Evolutionary conservation across 1,140 invertebrate genomes (phyloP).

Genomic region (Phymorhynchus buccinoides): DNA sequence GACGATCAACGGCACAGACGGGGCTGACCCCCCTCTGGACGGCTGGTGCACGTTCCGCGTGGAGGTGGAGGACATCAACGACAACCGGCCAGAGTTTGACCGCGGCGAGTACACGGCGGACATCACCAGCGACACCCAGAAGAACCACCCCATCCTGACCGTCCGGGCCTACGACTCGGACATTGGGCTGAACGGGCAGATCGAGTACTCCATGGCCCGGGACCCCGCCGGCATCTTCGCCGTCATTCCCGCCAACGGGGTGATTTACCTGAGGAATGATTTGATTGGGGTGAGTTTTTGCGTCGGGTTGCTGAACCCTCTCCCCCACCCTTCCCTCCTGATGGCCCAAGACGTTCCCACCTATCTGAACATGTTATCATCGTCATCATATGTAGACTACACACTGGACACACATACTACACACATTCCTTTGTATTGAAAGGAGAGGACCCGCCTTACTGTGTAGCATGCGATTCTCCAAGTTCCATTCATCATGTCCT

Average conservation of each 20-base stretch:
- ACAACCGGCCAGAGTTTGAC: slow-evolving; percentile 89
- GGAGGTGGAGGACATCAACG: slow-evolving; percentile 88
- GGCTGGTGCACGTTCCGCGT: slow-evolving; percentile 78
- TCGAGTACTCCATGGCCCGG: slow-evolving; percentile 59
- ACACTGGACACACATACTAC: no score
- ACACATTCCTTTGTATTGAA: no score
- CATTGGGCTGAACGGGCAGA: slow-evolving; percentile 62
- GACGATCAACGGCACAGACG: slow-evolving; percentile 60
- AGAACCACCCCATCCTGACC: slow-evolving; percentile 47
- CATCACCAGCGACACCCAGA: slow-evolving; percentile 38
- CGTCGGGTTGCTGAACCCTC: background rate
- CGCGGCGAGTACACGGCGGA: slow-evolving; percentile 48
- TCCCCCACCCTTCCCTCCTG: no score
- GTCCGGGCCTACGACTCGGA: slow-evolving; percentile 65
- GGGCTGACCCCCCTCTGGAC: slow-evolving; percentile 58
- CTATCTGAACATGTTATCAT: no score
- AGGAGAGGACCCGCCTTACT: no score
- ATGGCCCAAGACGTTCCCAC: no score
- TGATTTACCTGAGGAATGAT: slow-evolving; percentile 6
- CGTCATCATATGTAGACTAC: no score
- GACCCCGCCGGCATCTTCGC: slow-evolving; percentile 3
- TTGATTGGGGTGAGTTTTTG: slow-evolving; percentile 32
- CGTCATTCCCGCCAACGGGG: slow-evolving; percentile 15
- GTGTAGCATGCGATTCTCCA: no score
- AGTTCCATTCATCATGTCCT: no score